Evolutionary conservation across 1,140 invertebrate genomes (phyloP).

Genomic region (Drosophila suzukii): DNA sequence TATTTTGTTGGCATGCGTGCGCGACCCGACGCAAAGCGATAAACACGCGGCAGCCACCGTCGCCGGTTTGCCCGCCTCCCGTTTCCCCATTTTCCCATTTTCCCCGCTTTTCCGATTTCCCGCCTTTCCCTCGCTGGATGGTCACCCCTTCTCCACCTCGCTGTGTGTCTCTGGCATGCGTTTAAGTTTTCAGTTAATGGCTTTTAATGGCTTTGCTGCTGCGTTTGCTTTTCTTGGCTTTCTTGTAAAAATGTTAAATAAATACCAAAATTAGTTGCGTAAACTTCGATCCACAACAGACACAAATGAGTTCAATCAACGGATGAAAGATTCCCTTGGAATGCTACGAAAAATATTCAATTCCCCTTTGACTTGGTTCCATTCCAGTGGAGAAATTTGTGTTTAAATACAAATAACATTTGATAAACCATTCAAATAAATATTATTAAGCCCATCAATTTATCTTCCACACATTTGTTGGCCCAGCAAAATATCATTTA

Average conservation of each 20-base stretch:
- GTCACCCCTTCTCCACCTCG: conserved; percentile 5
- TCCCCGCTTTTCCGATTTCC: not conserved
- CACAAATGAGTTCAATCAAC: conserved; percentile 11
- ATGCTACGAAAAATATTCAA: conserved; percentile 10
- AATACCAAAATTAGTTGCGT: conserved; percentile 80
- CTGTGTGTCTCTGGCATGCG: conserved; percentile 73
- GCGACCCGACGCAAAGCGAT: conserved; percentile 72
- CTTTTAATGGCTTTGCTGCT: conserved; percentile 71
- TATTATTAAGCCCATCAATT: conserved; percentile 22
- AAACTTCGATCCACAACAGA: conserved; percentile 43
- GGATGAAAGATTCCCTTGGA: conserved; percentile 7
- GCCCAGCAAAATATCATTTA: conserved; percentile 18
- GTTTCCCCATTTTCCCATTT: conserved; percentile 5
- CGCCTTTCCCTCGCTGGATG: not conserved
- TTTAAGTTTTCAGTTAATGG: conserved; percentile 83
- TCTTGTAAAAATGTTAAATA: conserved; percentile 67
- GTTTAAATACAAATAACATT: conserved; percentile 2
- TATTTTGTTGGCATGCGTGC: conserved; percentile 79
- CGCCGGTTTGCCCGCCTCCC: conserved; percentile 34
- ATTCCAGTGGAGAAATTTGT: conserved; percentile 8
- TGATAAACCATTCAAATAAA: conserved; percentile 32
- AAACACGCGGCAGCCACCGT: conserved; percentile 66
- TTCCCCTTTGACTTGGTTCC: not conserved
- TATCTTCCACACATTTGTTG: conserved; percentile 17
- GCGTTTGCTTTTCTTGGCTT: conserved; percentile 46